Base-by-base conservation (phyloP, 2,797 vertebrate species). In the Rallus crepitans region DNA sequence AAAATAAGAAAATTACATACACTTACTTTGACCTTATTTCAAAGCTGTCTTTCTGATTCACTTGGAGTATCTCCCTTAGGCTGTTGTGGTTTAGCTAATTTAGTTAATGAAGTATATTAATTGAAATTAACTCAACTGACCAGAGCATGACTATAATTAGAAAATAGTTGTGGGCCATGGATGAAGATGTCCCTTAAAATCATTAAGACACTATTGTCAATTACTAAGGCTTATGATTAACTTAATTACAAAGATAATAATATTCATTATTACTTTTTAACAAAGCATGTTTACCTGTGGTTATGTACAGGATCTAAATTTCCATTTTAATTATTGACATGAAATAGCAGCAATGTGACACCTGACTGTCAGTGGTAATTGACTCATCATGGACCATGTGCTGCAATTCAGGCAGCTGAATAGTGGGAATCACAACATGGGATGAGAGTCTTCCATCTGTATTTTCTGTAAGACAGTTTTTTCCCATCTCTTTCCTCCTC, bases 51-150 rank as follows among this genome's bases (percentile, higher is more conserved):
- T 92, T 60, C 70, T 50, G 28, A 86, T 82, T 94, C 60, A 50
- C 30, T 68, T 79, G 57, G 59, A 82, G 11, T 82, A 37, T 48
- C 28, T 90, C 63, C 80, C 66, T 77, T 70, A 79, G 87, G 63
- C 77, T 79, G 33, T 50, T 79, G 68, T 27, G 50, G 37, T 89
- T 91, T 63, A 92, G 33, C 35, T 87, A 35, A 45, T 71, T 68
- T 80, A 90, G 27, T 69, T 92, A 88, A 82, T 77, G 33, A 90
- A 70, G 19, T 89, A 12, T 90, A 83, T 93, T 90, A 91, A 84
- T 82, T 79, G 33, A 90, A 84, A 89, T 91, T 70, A 94, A 65
- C 40, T 95, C 64, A 87, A 69, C 77, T 96, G 91, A 73, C 56
- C 79, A 82, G 96, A 94, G 79, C 35, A 69, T 75, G 33, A 63